phyloP scores from a whole-genome alignment of 2,888 invertebrate genomes.

The Steinernema scapterisci region DNA sequence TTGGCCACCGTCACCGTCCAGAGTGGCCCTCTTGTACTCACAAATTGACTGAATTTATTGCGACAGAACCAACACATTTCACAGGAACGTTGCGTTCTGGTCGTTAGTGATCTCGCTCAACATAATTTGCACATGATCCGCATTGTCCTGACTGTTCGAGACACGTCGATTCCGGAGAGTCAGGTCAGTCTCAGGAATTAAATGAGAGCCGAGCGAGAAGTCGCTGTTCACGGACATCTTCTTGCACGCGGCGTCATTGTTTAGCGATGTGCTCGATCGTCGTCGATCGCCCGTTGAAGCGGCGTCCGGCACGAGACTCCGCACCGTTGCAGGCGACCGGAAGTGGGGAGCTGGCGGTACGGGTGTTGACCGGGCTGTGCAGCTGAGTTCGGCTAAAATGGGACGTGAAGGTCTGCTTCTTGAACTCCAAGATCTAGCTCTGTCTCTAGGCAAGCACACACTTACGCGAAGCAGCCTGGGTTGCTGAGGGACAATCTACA shows the following conservation, averaged over 20 bases:
- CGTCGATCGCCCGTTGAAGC: constrained; percentile 29
- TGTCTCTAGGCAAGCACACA: neutral
- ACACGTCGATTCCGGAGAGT: constrained; percentile 9
- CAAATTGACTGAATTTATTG: no score
- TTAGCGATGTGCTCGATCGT: constrained; percentile 26
- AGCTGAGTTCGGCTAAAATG: constrained; percentile 36
- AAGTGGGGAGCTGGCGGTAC: constrained; percentile 18
- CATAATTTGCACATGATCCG: constrained; percentile 43
- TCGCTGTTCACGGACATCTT: constrained; percentile 22
- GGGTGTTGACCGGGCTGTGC: constrained; percentile 32
- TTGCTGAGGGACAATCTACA: constrained; percentile 26
- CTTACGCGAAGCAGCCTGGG: constrained; percentile 30
- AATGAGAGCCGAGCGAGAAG: constrained; percentile 16
- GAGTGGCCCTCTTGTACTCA: no score
- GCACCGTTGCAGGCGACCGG: constrained; percentile 28
- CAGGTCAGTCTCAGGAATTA: constrained; percentile 5
- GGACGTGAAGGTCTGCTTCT: neutral
- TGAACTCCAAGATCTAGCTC: neutral
- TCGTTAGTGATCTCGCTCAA: constrained; percentile 46
- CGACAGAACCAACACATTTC: neutral
- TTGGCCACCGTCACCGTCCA: no score
- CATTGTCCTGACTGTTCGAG: constrained; percentile 14
- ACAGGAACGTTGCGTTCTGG: constrained; percentile 49
- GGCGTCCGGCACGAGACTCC: constrained; percentile 27
- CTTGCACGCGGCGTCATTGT: constrained; percentile 25